Base-by-base conservation (phyloP, 2,888 invertebrate genomes). In the Matsumyia berberina region DNA sequence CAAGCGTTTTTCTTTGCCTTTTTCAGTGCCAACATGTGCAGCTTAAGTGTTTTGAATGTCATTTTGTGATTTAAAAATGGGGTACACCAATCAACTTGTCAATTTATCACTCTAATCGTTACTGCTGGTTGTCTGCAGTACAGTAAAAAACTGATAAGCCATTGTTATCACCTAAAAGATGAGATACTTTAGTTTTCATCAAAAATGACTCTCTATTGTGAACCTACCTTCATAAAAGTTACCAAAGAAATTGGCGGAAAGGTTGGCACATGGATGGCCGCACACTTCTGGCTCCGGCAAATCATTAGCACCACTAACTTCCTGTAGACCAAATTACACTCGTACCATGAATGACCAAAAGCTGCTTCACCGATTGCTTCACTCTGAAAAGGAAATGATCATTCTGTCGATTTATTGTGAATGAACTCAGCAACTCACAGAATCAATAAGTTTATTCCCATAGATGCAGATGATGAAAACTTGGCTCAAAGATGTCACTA, bases 381-480 rank as follows among this genome's bases (percentile, higher is more conserved):
- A 51, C 90, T 90, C 90, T 90, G 46, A 0, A 51, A 42, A 24
- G 7, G 4, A 51, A 9, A 24, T n/a, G 62, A 11, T 31, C 1
- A 19, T 3, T 24, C 6, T 1, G 11, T 12, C 19, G 0, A 1
- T 19, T 19, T 2, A 6, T 33, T 17, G 5, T n/a, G 1, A 5
- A 5, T 11, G 4, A 24, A 81, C 88, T 87, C 55, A 5, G 8
- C 1, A 24, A 81, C 88, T 87, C 55, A 90, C 90, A 53, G 89
- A 88, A 2, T 90, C 87, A 17, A 90, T 89, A 72, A 91, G 87
- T 57, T 88, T 88, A 64, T 90, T 89, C 7, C 90, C 91, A 72
- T 89, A 90, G 55, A 89, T 89, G 49, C 90, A 90, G 0, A 91
- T 88, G 3, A 90, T 87, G 62, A 90, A 88, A 0, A 91, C 90